A percentile compares a stretch with the other conserved stretches of the same genome.
These are phyloP conservation scores for Didymodactylos carnosus DNA, from an alignment of 2,888 invertebrate species.

Conservation along the genomic window DNA sequence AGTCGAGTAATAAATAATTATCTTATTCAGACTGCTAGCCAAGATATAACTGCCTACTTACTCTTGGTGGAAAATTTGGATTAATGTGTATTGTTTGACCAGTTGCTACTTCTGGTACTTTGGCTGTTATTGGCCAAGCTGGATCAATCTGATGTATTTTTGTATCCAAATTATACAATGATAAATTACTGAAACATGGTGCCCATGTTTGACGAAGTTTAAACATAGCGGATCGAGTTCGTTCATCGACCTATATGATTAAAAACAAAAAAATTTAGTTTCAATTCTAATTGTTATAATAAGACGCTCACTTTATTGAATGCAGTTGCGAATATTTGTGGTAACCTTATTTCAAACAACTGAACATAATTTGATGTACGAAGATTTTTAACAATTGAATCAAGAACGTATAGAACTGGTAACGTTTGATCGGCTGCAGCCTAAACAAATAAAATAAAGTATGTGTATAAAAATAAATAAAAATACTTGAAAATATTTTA, in stretches of 20 bases:
- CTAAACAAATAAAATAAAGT: conserved; percentile 39
- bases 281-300: not conserved
- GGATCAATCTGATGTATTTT: conserved; percentile 66
- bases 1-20: too few relatives aligned
- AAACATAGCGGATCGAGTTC: conserved; percentile 70
- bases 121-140: conserved; percentile 72
- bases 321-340: conserved; percentile 70
- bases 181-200: conserved; percentile 65
- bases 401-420: conserved; percentile 87
- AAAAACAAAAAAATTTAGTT: not conserved
- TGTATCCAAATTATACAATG: conserved; percentile 70
- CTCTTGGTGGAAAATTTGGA: not conserved
- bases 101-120: not conserved
- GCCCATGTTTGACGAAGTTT: conserved; percentile 88
- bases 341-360: conserved; percentile 77
- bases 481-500: not conserved
- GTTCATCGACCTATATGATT: conserved; percentile 64
- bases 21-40: too few relatives aligned
- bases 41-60: too few relatives aligned
- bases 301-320: conserved; percentile 77
- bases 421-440: conserved; percentile 71
- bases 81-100: not conserved
- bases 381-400: conserved; percentile 96
- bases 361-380: conserved; percentile 56
- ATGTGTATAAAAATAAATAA: not conserved